Conservation (phyloP, 2,888 invertebrate species). For the Slavum lentiscoides region DNA sequence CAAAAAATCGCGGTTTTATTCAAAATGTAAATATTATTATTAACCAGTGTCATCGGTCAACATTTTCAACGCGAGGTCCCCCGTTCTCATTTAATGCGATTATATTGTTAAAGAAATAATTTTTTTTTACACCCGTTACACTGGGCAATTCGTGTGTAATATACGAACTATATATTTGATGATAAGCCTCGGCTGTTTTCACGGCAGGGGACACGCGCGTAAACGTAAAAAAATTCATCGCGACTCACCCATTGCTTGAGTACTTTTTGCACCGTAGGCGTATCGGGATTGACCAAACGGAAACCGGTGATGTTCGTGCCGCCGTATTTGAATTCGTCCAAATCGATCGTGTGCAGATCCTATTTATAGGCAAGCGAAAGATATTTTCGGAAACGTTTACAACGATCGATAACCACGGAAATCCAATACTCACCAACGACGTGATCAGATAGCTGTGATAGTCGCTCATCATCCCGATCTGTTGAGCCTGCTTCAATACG, state of each 20-base stretch:
- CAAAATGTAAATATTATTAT: no score
- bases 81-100: no score
- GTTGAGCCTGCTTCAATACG: constrained; percentile 89
- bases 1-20: not conserved
- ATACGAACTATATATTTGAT: no score
- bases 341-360: constrained; percentile 89
- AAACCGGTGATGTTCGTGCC: constrained; percentile 95
- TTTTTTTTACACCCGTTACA: no score
- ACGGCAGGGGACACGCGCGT: not conserved
- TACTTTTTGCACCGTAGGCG: constrained; percentile 76
- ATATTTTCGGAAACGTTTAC: no score
- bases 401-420: not conserved
- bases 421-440: constrained; percentile 72
- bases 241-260: constrained; percentile 77
- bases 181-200: no score
- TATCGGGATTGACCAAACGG: constrained; percentile 82
- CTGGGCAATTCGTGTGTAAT: no score
- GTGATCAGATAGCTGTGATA: constrained; percentile 93
- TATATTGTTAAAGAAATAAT: no score
- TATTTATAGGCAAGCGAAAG: constrained; percentile 58
- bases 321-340: constrained; percentile 91
- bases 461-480: constrained; percentile 96
- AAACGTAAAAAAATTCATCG: no score
- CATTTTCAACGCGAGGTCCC: no score
- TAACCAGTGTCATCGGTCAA: no score